Evolutionary conservation across 2,113 vertebrate genomes (phyloP).

Genomic region (Ondatra zibethicus): DNA sequence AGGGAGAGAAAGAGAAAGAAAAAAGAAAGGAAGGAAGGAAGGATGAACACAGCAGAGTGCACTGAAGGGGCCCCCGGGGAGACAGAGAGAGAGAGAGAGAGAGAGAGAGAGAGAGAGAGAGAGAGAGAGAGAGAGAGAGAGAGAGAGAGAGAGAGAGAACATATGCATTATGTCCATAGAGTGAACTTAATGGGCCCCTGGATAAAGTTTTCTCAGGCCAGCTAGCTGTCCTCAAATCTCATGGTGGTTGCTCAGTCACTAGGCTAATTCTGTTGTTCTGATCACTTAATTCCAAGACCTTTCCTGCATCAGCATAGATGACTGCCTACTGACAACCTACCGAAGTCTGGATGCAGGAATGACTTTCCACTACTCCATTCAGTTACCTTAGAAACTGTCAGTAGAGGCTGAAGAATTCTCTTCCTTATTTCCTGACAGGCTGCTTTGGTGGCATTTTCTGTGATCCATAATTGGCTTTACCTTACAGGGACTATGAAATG

Average conservation of each 20-base stretch:
- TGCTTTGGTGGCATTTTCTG: slow-evolving; percentile 1
- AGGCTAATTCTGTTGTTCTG: neutral
- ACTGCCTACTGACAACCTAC: neutral
- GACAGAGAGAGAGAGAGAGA: no score
- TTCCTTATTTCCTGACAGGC: slow-evolving; percentile 2
- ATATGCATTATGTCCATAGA: neutral
- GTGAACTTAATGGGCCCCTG: neutral
- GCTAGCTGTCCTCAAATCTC: neutral
- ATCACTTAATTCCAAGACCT: slow-evolving; percentile 22
- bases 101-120: no score
- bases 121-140: no score
- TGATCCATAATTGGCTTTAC: neutral
- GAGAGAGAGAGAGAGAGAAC: no score
- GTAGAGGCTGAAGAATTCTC: neutral
- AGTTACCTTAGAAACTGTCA: slow-evolving; percentile 20
- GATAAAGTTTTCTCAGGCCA: neutral
- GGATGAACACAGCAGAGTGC: no score
- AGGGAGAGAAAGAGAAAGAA: no score
- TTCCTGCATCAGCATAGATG: neutral
- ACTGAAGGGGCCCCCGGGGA: no score
- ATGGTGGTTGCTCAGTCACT: neutral
- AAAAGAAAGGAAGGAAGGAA: neutral
- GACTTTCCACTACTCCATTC: neutral
- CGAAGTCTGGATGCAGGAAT: neutral
- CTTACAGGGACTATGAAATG: neutral